Evolutionary conservation across 1,140 invertebrate species (phyloP), one percentile per base, ranked within the genome.

Genomic region (Drosophila arizonae): DNA sequence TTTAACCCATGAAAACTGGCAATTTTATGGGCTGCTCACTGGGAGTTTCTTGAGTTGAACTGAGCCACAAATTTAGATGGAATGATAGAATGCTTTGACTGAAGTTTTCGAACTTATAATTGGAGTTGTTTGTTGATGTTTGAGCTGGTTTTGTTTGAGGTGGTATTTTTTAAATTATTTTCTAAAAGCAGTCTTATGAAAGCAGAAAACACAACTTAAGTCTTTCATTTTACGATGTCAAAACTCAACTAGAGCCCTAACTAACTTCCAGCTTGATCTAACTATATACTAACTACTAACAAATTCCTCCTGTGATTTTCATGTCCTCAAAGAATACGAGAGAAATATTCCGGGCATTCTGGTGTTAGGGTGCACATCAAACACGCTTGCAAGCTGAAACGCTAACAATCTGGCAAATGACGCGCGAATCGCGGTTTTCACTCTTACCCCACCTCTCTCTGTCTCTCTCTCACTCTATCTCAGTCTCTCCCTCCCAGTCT

Each of bases 331-430:
- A 33, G 33, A 8, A 33, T 33, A 33, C 1, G 33, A 1, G 8
- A 33, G 33, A 9, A 33, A 33, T 8, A 33, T 33, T 33, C 33
- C 6, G 8, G 28, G 3, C 30, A 58, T 68, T 56, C 45, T 72
- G 39, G 76, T 50, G 71, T 76, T 71, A 82, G 82, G 28, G 3
- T 3, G 11, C 5, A 45, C 63, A 41, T 62, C 43, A 54, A 62
- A 62, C 36, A 30, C 13, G 39, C n/a, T 65, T 65, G 63, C 10
- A 21, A 79, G 76, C 76, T 64, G 52, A 72, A 67, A 72, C 52
- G 54, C 62, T 57, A 81, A 76, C 82, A 86, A 87, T 82, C 68
- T 63, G 78, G 61, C 64, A 86, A 86, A 87, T 86, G 77, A 71
- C 81, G 66, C 61, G 64, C 51, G 54, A 72, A 50, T 41, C 65